Conservation (phyloP, 2,888 invertebrate species). For the Dryobotodes eremita region DNA sequence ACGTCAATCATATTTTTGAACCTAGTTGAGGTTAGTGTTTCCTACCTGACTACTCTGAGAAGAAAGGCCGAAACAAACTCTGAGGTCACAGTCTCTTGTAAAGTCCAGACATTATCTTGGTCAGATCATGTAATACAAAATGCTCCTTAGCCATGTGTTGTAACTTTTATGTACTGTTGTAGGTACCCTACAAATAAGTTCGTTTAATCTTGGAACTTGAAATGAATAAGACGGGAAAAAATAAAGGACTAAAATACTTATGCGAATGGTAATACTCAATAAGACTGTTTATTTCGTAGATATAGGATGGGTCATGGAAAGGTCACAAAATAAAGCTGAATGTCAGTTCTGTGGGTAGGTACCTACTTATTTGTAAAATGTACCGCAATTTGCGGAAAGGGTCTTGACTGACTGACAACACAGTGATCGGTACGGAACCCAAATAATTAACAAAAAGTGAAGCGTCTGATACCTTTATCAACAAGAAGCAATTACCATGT, state of each 20-base stretch:
- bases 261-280: not conserved
- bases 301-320: not conserved
- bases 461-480: not conserved
- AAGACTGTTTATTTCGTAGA: not conserved
- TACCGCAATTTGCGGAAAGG: not conserved
- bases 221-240: not conserved
- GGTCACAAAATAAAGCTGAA: not conserved
- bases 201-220: not conserved
- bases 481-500: conserved; percentile 18
- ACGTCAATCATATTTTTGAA: no score
- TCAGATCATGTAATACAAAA: no score
- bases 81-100: no score
- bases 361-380: not conserved
- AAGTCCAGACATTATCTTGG: no score
- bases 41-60: no score
- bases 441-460: not conserved
- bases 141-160: not conserved
- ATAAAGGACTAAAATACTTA: not conserved
- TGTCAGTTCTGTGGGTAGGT: not conserved
- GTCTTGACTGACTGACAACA: not conserved
- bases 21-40: no score
- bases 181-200: not conserved
- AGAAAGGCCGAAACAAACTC: no score
- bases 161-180: not conserved
- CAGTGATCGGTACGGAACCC: not conserved